Evolutionary conservation across 2,888 invertebrate genomes (phyloP), one percentile per base, ranked within the genome.

Genomic region (Seira musarum): DNA sequence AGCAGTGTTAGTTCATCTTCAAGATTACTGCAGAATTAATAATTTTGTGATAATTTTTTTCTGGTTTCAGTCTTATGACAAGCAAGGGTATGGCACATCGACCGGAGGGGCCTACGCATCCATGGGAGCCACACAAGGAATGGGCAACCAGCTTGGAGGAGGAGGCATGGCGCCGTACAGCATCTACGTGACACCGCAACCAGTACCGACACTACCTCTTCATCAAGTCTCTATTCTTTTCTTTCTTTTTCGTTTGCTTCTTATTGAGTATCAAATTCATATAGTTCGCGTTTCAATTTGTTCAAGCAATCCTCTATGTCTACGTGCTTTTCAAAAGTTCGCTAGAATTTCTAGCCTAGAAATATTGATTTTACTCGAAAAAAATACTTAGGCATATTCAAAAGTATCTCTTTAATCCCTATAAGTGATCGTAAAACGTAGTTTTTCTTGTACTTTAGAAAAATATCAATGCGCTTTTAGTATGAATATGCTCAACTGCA

Each of bases 131-230:
- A 82, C 82, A 19, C 84, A 84, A 69, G 82, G 75, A 66, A 76
- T 82, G 66, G 80, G 78, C 60, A 84, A 72, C 83, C 83, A 82
- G 76, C 22, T 86, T 73, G 82, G 84, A 40, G 83, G 84, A 65
- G 83, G 80, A 72, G 85, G 85, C 77, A 84, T 86, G 84, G 84
- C 82, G 19, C 83, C 83, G 21, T 83, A 84, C 64, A 72, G 82
- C 76, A 83, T 85, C 84, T 85, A 85, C 83, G 83, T 86, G 80
- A 79, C 85, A 84, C 82, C 79, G 61, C 85, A 84, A 83, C 85
- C 85, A 82, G 85, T 85, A 86, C 84, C 83, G 79, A 82, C 84
- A 82, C 84, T 84, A 85, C 83, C 84, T 81, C 81, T 86, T 83
- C 82, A 83, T 85, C 86, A 86, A 85, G 85, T 86, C 84, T 83